These are phyloP conservation scores for Drosophila longiperda DNA, from an alignment of 2,888 invertebrate species.

Conservation along the genomic window DNA sequence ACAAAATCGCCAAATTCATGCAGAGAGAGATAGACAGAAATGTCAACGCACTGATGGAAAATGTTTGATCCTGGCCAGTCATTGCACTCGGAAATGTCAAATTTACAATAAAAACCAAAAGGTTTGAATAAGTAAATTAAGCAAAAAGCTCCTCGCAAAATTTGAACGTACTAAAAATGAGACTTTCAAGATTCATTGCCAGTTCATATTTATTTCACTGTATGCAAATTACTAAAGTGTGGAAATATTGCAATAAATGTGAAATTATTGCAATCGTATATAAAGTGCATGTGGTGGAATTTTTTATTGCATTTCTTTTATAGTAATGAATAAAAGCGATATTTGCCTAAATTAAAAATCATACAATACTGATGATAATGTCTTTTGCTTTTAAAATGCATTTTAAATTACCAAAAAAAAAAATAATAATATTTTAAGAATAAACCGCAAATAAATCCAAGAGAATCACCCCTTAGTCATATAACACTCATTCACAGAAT, in stretches of 20 bases:
- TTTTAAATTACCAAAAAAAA: background rate
- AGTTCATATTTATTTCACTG: conserved; percentile 24
- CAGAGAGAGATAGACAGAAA: background rate
- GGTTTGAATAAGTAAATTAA: conserved; percentile 66
- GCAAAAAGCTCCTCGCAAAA: conserved; percentile 25
- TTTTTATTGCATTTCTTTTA: conserved; percentile 43
- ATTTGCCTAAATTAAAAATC: background rate
- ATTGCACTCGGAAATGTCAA: conserved; percentile 67
- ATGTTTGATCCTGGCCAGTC: conserved; percentile 47
- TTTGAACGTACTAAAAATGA: background rate
- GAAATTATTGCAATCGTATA: conserved; percentile 61
- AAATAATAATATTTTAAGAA: background rate
- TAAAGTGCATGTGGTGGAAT: conserved; percentile 37
- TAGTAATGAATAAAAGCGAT: conserved; percentile 1
- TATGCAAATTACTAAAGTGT: conserved; percentile 27
- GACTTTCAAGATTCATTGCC: conserved; percentile 18
- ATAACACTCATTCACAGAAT: background rate
- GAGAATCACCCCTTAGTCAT: background rate
- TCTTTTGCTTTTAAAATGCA: background rate
- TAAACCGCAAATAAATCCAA: background rate
- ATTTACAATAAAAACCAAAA: conserved; percentile 70
- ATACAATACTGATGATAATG: background rate
- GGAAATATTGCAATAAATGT: too few species aligned
- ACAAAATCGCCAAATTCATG: conserved; percentile 30
- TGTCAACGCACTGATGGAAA: conserved; percentile 22